Conservation (phyloP, 2,797 vertebrate species). For the Acipenser oxyrinchus region DNA sequence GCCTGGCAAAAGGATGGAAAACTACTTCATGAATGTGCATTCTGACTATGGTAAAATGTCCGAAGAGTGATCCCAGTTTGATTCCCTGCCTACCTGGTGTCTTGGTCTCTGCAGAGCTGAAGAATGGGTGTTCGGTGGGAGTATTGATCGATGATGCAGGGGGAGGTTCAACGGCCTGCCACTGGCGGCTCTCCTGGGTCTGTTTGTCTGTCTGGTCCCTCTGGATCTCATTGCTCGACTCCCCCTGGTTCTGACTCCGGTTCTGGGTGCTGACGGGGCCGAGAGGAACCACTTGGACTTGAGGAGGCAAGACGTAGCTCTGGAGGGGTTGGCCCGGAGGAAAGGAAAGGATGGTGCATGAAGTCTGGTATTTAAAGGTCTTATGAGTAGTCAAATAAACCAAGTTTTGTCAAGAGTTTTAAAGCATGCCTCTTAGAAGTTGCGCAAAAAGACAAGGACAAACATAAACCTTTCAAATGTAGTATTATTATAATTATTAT, state of each 20-base stretch:
- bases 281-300: constrained; percentile 4
- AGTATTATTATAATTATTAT: too few species aligned
- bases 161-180: constrained; percentile 14
- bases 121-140: constrained; percentile 41
- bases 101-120: constrained; percentile 53
- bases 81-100: constrained; percentile 48
- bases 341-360: too few species aligned
- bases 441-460: too few species aligned
- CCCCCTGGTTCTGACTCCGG: constrained; percentile 38
- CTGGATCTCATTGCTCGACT: constrained; percentile 53
- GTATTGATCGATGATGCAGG: constrained; percentile 21
- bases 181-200: constrained; percentile 25
- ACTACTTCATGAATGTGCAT: too few species aligned
- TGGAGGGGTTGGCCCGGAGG: neutral
- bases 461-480: too few species aligned
- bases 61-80: too few species aligned
- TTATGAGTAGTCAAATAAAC: too few species aligned
- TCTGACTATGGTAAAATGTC: too few species aligned
- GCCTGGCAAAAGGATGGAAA: too few species aligned
- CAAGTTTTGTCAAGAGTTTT: too few species aligned
- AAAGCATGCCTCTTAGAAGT: too few species aligned
- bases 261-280: constrained; percentile 34
- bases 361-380: too few species aligned
- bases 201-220: constrained; percentile 55
- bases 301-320: neutral